Conservation (phyloP, 2,888 invertebrate genomes). For the Augiades crinisus region DNA sequence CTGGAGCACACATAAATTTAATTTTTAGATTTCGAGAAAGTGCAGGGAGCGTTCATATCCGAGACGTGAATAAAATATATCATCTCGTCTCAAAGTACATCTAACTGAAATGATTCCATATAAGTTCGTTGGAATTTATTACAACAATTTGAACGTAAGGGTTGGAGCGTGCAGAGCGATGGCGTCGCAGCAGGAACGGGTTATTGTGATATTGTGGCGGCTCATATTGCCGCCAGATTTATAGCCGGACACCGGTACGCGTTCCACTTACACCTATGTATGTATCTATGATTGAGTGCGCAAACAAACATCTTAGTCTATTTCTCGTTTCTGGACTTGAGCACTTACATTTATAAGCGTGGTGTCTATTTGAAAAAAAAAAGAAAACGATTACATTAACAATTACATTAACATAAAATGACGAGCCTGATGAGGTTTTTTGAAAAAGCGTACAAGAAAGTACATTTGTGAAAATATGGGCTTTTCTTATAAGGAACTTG, state of each 20-base stretch:
- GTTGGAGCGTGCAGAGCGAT: constrained; percentile 36
- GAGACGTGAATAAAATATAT: not conserved
- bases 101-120: constrained; percentile 8
- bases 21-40: not conserved
- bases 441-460: too few species aligned
- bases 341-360: too few species aligned
- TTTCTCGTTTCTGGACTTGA: too few species aligned
- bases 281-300: not conserved
- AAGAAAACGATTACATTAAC: too few species aligned
- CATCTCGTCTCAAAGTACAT: not conserved
- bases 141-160: constrained; percentile 7
- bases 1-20: not conserved
- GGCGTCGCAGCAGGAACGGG: constrained; percentile 51
- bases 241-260: constrained; percentile 48
- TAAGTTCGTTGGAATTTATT: constrained; percentile 8
- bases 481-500: too few species aligned
- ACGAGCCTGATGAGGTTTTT: too few species aligned
- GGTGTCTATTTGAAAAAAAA: too few species aligned
- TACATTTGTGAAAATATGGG: too few species aligned
- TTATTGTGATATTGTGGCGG: constrained; percentile 70
- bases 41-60: too few species aligned
- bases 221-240: constrained; percentile 73
- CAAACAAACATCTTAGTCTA: not conserved
- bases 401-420: too few species aligned
- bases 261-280: not conserved